Conservation (phyloP, 2,797 vertebrate species). For the Petrocephalus schoutedeni region DNA sequence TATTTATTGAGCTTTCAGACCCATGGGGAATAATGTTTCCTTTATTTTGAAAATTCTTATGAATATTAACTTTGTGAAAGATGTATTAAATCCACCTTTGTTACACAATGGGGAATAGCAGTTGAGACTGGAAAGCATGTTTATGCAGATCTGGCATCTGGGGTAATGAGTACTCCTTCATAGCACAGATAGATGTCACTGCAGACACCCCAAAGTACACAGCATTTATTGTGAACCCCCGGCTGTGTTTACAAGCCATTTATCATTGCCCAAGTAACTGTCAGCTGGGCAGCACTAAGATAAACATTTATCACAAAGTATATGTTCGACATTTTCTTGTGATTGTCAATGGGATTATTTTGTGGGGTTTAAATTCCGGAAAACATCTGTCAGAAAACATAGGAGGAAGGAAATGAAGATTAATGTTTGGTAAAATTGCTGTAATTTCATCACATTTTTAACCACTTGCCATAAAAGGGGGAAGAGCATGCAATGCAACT, state of each 20-base stretch:
- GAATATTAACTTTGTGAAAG: slow-evolving; percentile 10
- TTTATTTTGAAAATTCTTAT: not conserved
- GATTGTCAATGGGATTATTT: slow-evolving; percentile 4
- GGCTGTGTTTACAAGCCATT: slow-evolving; percentile 17
- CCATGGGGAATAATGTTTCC: not conserved
- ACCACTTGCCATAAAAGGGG: not conserved
- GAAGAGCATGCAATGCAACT: not conserved
- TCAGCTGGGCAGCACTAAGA: slow-evolving; percentile 11
- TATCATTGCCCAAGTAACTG: slow-evolving; percentile 11
- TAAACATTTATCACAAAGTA: not conserved
- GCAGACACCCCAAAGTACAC: slow-evolving; percentile 16
- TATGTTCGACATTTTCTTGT: not conserved
- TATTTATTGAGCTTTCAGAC: not conserved
- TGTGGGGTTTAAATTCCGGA: not conserved
- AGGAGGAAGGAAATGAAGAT: slow-evolving; percentile 9
- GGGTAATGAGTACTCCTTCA: slow-evolving; percentile 27
- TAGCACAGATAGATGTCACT: slow-evolving; percentile 19
- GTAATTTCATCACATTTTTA: slow-evolving; percentile 14
- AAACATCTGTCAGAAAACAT: slow-evolving; percentile 5
- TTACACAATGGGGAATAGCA: slow-evolving; percentile 29
- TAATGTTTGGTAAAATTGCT: slow-evolving; percentile 13
- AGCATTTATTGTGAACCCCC: slow-evolving; percentile 11
- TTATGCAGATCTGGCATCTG: slow-evolving; percentile 22
- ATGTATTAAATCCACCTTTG: slow-evolving; percentile 26
- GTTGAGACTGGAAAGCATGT: slow-evolving; percentile 26